Conservation (phyloP, 2,797 vertebrate species). For the Xyrichtys novacula region DNA sequence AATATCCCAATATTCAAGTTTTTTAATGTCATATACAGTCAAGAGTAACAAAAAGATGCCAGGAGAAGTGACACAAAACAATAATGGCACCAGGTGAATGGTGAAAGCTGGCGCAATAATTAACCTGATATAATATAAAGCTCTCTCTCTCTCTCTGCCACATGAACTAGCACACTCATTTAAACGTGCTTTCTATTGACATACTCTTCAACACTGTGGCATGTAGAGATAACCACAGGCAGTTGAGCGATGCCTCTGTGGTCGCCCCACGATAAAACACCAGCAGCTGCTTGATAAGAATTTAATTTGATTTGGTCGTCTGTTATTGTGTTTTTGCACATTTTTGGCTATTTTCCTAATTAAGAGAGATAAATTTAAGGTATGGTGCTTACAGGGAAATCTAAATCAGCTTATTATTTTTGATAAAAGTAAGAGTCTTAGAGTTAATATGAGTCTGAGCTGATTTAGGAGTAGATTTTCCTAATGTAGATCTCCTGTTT, state of each 20-base stretch:
- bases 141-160: slow-evolving; percentile 20
- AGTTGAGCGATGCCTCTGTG: slow-evolving; percentile 27
- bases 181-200: slow-evolving; percentile 12
- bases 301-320: slow-evolving; percentile 43
- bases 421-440: not conserved
- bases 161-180: not conserved
- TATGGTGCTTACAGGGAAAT: slow-evolving; percentile 21
- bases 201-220: slow-evolving; percentile 6
- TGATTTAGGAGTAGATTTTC: slow-evolving; percentile 35
- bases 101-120: slow-evolving; percentile 27
- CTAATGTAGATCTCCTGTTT: slow-evolving; percentile 57
- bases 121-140: not conserved
- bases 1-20: slow-evolving; percentile 34
- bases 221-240: slow-evolving; percentile 9
- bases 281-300: slow-evolving; percentile 23
- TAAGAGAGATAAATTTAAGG: slow-evolving; percentile 47
- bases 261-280: slow-evolving; percentile 24
- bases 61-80: slow-evolving; percentile 12
- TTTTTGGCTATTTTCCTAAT: slow-evolving; percentile 40
- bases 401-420: slow-evolving; percentile 45
- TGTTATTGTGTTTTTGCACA: slow-evolving; percentile 61
- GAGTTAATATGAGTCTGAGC: slow-evolving; percentile 25
- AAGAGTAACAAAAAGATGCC: slow-evolving; percentile 25
- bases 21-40: slow-evolving; percentile 19
- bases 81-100: slow-evolving; percentile 3